phyloP scores from a whole-genome alignment of 1,140 invertebrate genomes.

The Glossosoma conforme region DNA sequence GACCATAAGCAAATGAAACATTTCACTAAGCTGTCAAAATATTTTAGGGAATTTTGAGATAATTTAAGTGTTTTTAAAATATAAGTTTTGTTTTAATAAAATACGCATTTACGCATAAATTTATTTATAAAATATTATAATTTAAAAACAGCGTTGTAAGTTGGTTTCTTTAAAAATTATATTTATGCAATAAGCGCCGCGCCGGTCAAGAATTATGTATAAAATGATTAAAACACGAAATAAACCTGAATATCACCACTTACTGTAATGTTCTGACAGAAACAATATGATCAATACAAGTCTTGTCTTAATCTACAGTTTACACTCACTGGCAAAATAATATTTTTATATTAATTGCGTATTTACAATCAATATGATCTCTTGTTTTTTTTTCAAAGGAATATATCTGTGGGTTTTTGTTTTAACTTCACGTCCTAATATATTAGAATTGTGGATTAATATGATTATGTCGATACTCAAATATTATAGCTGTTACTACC shows the following conservation, averaged over 20 bases:
- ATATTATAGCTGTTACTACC: too few species aligned
- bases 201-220: too few species aligned
- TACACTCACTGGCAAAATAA: not conserved
- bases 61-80: not conserved
- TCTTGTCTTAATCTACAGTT: not conserved
- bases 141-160: too few species aligned
- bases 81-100: not conserved
- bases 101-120: too few species aligned
- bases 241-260: not conserved
- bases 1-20: too few species aligned
- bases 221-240: not conserved
- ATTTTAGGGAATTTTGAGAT: too few species aligned
- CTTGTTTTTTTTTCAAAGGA: not conserved
- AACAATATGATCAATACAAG: not conserved
- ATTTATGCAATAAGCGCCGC: slow-evolving; percentile 1
- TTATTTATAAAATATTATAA: not conserved
- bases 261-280: not conserved
- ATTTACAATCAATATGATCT: not conserved
- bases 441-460: not conserved
- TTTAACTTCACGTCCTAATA: not conserved
- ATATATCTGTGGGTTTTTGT: not conserved
- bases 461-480: too few species aligned
- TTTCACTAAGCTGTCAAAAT: too few species aligned
- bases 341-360: not conserved
- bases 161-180: not conserved